A percentile compares a stretch with the other conserved stretches of the same genome.
Conservation (phyloP, 2,888 invertebrate genomes). For the Disparrhopalites patrizii region DNA sequence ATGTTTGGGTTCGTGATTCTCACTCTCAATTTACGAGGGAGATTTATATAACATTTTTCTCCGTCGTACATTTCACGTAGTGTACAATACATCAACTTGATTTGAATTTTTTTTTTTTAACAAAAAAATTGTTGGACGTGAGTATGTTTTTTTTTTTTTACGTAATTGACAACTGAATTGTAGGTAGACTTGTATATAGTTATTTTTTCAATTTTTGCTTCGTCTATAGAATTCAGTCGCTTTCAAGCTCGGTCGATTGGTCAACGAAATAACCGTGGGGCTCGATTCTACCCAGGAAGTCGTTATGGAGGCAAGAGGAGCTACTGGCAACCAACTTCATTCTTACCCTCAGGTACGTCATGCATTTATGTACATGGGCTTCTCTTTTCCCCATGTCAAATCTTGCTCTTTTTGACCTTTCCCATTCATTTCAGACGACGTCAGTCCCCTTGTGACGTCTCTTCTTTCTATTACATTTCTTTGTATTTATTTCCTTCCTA, state of each 20-base stretch:
- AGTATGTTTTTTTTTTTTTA: no score
- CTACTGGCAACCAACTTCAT: slow-evolving; percentile 38
- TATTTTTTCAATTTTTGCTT: background rate
- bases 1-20: no score
- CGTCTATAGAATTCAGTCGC: slow-evolving; percentile 24
- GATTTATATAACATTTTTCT: no score
- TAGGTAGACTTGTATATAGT: background rate
- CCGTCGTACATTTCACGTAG: no score
- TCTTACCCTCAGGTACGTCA: slow-evolving; percentile 33
- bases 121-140: no score
- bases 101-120: no score
- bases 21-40: no score
- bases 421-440: background rate
- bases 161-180: background rate
- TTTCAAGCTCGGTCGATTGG: slow-evolving; percentile 36
- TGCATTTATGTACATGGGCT: background rate
- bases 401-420: background rate
- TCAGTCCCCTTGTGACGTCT: no score
- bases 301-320: slow-evolving; percentile 47
- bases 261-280: slow-evolving; percentile 37
- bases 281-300: slow-evolving; percentile 45
- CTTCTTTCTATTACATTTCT: no score
- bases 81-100: no score
- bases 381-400: background rate
- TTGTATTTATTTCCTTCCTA: background rate